phyloP scores from a whole-genome alignment of 1,140 invertebrate genomes.

The Papilio xuthus region DNA sequence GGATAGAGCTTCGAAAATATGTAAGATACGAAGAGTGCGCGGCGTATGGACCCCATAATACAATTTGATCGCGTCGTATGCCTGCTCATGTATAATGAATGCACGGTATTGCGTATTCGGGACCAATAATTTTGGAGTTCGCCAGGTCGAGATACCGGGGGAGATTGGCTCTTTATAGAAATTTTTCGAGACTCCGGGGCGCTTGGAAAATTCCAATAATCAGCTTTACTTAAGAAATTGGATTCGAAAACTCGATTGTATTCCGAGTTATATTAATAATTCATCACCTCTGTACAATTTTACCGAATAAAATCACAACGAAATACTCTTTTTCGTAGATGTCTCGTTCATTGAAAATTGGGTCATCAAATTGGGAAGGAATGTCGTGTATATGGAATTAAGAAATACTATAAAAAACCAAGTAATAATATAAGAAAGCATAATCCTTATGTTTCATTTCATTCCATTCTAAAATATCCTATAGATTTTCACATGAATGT shows the following conservation, averaged over 20 bases:
- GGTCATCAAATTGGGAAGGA: neutral
- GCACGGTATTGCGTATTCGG: slow-evolving; percentile 60
- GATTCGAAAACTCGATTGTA: slow-evolving; percentile 75
- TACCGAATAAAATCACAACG: slow-evolving; percentile 52
- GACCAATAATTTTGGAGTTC: slow-evolving; percentile 64
- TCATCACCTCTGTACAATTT: slow-evolving; percentile 65
- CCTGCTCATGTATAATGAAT: slow-evolving; percentile 64
- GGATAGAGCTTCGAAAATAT: neutral
- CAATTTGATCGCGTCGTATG: slow-evolving; percentile 19
- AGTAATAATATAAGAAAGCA: neutral
- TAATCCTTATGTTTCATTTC: neutral
- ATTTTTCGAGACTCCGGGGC: slow-evolving; percentile 63
- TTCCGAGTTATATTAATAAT: slow-evolving; percentile 79
- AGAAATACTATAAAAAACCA: neutral
- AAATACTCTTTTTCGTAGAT: slow-evolving; percentile 45
- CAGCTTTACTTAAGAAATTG: slow-evolving; percentile 79
- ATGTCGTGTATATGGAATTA: neutral
- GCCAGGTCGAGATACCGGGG: slow-evolving; percentile 49
- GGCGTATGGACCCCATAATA: slow-evolving; percentile 15
- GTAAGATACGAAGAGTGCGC: neutral
- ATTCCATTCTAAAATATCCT: no score
- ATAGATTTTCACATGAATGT: no score
- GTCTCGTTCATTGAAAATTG: slow-evolving; percentile 9
- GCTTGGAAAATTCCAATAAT: slow-evolving; percentile 71
- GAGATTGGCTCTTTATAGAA: slow-evolving; percentile 75